Conservation (phyloP, 2,888 invertebrate species). For the Acanthosoma haemorrhoidale region DNA sequence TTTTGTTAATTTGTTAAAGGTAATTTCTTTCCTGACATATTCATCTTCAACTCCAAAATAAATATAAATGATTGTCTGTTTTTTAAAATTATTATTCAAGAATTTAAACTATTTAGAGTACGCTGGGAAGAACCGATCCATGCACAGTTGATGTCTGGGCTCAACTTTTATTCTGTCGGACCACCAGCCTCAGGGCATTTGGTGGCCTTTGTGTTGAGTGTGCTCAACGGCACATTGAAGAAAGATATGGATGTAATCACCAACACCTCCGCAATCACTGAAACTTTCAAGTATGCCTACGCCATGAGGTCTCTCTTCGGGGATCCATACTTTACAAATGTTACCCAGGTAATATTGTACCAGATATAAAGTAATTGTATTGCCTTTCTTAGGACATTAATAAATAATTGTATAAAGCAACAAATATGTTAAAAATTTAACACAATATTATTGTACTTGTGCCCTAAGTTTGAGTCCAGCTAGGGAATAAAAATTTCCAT, state of each 20-base stretch:
- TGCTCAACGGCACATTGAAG: constrained; percentile 56
- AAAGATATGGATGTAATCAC: constrained; percentile 54
- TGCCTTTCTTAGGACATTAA: too few species aligned
- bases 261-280: constrained; percentile 68
- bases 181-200: constrained; percentile 82
- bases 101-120: constrained; percentile 51
- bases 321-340: constrained; percentile 68
- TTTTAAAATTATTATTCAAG: too few species aligned
- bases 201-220: constrained; percentile 72
- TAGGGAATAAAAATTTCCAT: too few species aligned
- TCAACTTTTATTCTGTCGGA: constrained; percentile 71
- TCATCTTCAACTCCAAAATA: too few species aligned
- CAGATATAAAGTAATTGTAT: too few species aligned
- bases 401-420: too few species aligned
- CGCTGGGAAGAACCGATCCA: constrained; percentile 59
- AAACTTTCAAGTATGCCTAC: constrained; percentile 88
- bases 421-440: too few species aligned
- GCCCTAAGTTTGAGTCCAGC: too few species aligned
- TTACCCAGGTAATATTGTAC: constrained; percentile 61
- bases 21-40: too few species aligned
- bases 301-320: constrained; percentile 82
- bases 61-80: too few species aligned
- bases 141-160: constrained; percentile 51
- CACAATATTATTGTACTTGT: too few species aligned
- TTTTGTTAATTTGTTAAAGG: too few species aligned